phyloP scores from a whole-genome alignment of 2,797 vertebrate species.

The Netta rufina region DNA sequence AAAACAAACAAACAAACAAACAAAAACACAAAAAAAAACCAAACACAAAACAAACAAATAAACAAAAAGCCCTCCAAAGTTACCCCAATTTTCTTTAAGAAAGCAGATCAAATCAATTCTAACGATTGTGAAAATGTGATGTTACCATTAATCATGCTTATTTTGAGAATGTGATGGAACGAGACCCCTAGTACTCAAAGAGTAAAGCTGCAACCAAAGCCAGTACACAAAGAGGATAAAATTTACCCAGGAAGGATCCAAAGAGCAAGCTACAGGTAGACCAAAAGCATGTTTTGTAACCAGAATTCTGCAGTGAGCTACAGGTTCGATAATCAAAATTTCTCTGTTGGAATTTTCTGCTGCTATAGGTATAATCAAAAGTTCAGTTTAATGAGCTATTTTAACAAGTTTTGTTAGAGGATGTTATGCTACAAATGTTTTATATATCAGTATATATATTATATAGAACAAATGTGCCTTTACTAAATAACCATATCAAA shows the following conservation, averaged over 20 bases:
- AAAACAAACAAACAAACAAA: neutral
- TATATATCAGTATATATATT: neutral
- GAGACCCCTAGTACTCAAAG: neutral
- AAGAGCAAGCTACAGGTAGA: neutral
- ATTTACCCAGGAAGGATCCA: neutral
- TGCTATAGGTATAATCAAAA: neutral
- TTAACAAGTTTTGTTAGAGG: neutral
- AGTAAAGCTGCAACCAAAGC: neutral
- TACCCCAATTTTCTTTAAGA: neutral
- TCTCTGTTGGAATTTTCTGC: neutral
- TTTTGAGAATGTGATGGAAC: neutral
- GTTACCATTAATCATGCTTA: neutral
- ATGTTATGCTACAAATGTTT: neutral
- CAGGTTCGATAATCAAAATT: neutral
- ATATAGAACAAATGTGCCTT: neutral
- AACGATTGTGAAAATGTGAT: neutral
- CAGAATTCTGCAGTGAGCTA: neutral
- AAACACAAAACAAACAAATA: neutral
- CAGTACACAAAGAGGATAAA: neutral
- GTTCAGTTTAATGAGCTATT: neutral
- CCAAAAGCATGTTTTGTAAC: neutral
- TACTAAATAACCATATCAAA: neutral
- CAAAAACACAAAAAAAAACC: too few relatives aligned
- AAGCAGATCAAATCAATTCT: neutral
- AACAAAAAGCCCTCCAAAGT: neutral